Conservation (phyloP, 2,113 vertebrate genomes). For the Paratilapia polleni region DNA sequence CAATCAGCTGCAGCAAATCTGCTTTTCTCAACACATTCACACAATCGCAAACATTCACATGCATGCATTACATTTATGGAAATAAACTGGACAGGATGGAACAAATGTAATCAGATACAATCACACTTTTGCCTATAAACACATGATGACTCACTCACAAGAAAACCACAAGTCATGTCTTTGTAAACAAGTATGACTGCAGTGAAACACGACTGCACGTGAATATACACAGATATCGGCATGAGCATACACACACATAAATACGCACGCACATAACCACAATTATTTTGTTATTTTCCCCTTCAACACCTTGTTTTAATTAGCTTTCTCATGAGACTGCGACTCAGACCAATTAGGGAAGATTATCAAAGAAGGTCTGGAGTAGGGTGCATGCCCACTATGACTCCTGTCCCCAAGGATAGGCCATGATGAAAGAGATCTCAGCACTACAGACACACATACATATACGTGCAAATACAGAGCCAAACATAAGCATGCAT, state of each 20-base stretch:
- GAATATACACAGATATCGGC: conserved; percentile 14
- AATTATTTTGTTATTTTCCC: conserved; percentile 70
- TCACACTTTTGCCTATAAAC: not conserved
- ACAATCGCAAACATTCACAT: not conserved
- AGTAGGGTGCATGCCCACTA: conserved; percentile 70
- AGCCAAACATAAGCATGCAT: conserved; percentile 23
- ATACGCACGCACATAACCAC: conserved; percentile 35
- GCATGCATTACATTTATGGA: not conserved
- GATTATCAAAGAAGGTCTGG: conserved; percentile 79
- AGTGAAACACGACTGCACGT: conserved; percentile 12
- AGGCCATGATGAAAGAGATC: conserved; percentile 74
- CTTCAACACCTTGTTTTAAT: conserved; percentile 80
- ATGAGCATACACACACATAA: not conserved
- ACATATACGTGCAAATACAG: conserved; percentile 6
- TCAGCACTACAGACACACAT: conserved; percentile 23
- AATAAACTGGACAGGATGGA: not conserved
- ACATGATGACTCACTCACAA: conserved; percentile 31
- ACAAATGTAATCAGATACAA: not conserved
- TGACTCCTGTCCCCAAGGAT: conserved; percentile 67
- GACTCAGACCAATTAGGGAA: conserved; percentile 76
- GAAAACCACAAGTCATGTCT: conserved; percentile 47
- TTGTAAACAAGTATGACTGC: conserved; percentile 47
- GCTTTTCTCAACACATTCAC: not conserved
- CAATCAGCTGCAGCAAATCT: not conserved
- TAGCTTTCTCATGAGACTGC: conserved; percentile 76